Conservation (phyloP, 2,797 vertebrate species). For the Carduelis carduelis region DNA sequence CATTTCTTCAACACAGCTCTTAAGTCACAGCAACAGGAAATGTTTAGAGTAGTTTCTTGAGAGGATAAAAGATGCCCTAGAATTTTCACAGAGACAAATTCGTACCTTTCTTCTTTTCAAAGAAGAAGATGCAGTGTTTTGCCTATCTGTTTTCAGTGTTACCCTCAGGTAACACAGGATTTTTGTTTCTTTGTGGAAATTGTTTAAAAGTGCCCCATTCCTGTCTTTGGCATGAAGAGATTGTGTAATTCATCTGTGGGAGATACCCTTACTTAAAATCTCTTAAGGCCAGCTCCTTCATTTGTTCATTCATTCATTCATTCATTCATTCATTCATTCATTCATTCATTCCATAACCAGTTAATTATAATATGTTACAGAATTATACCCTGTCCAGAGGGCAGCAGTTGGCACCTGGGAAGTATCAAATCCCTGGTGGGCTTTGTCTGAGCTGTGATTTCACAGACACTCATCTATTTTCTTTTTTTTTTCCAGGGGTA, state of each 20-base stretch:
- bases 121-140: background rate
- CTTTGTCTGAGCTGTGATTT: background rate
- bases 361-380: background rate
- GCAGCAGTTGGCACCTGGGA: background rate
- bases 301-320: background rate
- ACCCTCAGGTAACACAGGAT: background rate
- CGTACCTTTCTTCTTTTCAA: background rate
- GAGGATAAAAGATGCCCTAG: background rate
- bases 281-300: background rate
- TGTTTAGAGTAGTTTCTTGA: background rate
- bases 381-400: background rate
- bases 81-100: background rate
- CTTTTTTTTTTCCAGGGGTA: constrained; percentile 82
- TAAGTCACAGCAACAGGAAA: background rate
- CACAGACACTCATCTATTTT: background rate
- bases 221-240: background rate
- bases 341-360: background rate
- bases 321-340: background rate
- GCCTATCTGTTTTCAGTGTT: background rate
- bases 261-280: background rate
- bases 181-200: background rate
- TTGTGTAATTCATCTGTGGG: background rate
- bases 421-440: background rate
- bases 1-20: background rate
- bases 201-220: background rate